Evolutionary conservation across 2,888 invertebrate species (phyloP).

Genomic region (Lepetodrilus schrolli): DNA sequence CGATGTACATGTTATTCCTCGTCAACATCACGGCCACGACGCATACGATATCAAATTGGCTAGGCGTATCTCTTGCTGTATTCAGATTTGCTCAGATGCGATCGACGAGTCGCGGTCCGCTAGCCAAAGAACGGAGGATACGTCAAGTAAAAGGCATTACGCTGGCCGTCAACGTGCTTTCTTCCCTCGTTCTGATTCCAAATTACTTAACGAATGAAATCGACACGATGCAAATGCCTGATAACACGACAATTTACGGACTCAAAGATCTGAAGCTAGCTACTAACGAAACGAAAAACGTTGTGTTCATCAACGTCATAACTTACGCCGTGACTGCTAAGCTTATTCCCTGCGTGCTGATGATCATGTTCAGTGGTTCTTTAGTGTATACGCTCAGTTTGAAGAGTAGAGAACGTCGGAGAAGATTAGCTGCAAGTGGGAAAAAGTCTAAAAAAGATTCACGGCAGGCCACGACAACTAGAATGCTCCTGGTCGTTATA

Average conservation of each 20-base stretch:
- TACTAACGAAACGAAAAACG: slow-evolving; percentile 52
- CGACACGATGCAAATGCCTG: slow-evolving; percentile 39
- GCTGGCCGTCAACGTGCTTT: slow-evolving; percentile 87
- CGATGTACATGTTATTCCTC: slow-evolving; percentile 80
- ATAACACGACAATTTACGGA: slow-evolving; percentile 51
- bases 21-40: slow-evolving; percentile 91
- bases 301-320: slow-evolving; percentile 59
- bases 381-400: slow-evolving; percentile 68
- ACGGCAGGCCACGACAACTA: slow-evolving; percentile 83
- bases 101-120: slow-evolving; percentile 57
- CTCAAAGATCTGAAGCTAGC: slow-evolving; percentile 58
- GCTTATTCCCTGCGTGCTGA: slow-evolving; percentile 88
- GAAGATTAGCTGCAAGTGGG: slow-evolving; percentile 54
- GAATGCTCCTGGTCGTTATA: slow-evolving; percentile 90
- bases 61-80: slow-evolving; percentile 92
- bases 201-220: slow-evolving; percentile 88
- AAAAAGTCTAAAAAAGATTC: slow-evolving; percentile 50
- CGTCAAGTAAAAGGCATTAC: slow-evolving; percentile 52
- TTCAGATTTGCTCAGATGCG: slow-evolving; percentile 83
- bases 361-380: slow-evolving; percentile 81
- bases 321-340: slow-evolving; percentile 87
- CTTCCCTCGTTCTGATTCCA: slow-evolving; percentile 87
- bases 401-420: slow-evolving; percentile 51
- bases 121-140: slow-evolving; percentile 56
- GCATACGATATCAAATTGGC: slow-evolving; percentile 93